phyloP scores from a whole-genome alignment of 2,797 vertebrate species.

The Darevskia mixta region DNA sequence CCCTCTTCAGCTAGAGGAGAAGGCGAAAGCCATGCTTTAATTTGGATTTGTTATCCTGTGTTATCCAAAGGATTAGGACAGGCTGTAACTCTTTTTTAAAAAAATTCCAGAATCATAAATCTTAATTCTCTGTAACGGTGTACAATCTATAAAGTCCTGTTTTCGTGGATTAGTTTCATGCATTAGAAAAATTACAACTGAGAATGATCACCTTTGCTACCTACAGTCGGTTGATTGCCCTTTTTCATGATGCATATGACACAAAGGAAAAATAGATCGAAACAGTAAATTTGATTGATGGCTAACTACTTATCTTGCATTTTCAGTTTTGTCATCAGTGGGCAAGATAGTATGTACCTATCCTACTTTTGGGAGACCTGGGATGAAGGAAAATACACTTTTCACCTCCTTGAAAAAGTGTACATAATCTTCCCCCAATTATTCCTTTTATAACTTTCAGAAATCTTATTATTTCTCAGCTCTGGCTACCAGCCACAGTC shows the following conservation, averaged over 20 bases:
- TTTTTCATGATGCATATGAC: not conserved
- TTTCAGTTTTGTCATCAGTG: conserved; percentile 14
- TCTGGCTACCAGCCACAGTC: conserved; percentile 5
- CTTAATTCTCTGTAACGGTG: not conserved
- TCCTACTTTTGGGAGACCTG: conserved; percentile 19
- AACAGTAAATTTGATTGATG: conserved; percentile 25
- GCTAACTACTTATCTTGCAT: not conserved
- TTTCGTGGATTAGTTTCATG: not conserved
- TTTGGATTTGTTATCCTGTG: not conserved
- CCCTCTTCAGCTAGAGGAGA: not conserved
- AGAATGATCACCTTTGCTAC: not conserved
- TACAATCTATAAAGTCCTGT: not conserved
- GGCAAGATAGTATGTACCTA: not conserved
- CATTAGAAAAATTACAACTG: not conserved
- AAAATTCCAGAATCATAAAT: not conserved
- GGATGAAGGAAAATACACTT: conserved; percentile 29
- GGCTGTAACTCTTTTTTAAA: not conserved
- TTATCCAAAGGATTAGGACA: not conserved
- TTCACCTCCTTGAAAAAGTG: conserved; percentile 40
- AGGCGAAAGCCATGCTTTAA: not conserved
- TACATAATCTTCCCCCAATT: conserved; percentile 16
- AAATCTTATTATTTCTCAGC: conserved; percentile 19
- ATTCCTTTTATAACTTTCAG: conserved; percentile 22
- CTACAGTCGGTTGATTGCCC: not conserved
- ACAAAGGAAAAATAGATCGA: not conserved